Base-by-base conservation (phyloP, 2,888 invertebrate genomes). In the Oligia strigilis region DNA sequence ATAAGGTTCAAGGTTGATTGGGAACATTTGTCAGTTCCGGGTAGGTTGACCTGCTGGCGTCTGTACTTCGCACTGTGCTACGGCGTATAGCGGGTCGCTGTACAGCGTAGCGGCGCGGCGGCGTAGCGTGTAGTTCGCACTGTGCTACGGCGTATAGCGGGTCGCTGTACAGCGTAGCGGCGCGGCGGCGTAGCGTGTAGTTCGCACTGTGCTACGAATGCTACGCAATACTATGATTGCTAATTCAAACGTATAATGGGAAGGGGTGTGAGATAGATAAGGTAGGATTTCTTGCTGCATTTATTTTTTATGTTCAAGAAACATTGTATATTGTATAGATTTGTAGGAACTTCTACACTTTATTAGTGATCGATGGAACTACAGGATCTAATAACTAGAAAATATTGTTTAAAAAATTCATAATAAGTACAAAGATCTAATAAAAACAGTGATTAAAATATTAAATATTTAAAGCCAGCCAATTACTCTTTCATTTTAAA, bases 401-500 rank as follows among this genome's bases (percentile, higher is more conserved):
- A 43, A 60, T 62, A 19, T n/a, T 70, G 17, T 23, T 13, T 13
- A 71, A 17, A 71, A 46, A 46, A 46, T 13, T 46, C 49, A 13
- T 65, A 79, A 69, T 17, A 2, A 14, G 9, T 19, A 19, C 36
- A 46, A 4, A 46, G 43, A 49, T 58, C 55, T 62, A 23, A 3
- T 58, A 43, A 36, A n/a, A 62, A 4, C 17, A 40, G 66, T 67
- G 3, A 77, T 81, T 77, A 71, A 43, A 64, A 43, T 62, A 80
- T 83, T 55, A 65, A 84, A 70, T 40, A 72, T 83, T 80, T 29
- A 83, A 43, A 62, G 17, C 14, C 9, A 52, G 11, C 43, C 6
- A 69, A 58, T 74, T 29, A 78, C 2, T 23, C 0, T 52, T 58
- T 69, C 4, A n/a, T 43, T 43, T 66, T n/a, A 62, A 67, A 71